Evolutionary conservation across 2,888 invertebrate species (phyloP).

Genomic region (Dryomyza anilis): DNA sequence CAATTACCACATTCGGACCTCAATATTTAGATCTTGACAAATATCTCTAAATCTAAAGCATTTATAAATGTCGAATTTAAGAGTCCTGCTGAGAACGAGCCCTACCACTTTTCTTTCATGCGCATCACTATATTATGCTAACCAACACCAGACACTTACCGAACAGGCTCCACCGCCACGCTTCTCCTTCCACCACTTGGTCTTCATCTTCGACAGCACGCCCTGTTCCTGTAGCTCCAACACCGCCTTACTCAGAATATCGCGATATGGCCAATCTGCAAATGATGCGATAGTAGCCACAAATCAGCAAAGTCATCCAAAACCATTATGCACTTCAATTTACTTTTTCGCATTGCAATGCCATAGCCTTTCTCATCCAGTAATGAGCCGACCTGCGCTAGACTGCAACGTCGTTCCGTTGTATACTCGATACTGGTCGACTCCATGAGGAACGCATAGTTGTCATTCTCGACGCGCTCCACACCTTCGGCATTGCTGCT

Average conservation of each 20-base stretch:
- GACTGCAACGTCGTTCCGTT: constrained; percentile 69
- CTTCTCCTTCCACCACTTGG: constrained; percentile 90
- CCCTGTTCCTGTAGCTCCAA: constrained; percentile 86
- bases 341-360: constrained; percentile 73
- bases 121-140: too few relatives aligned
- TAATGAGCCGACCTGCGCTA: constrained; percentile 67
- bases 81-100: too few relatives aligned
- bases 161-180: constrained; percentile 75
- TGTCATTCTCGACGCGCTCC: constrained; percentile 60
- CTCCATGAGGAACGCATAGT: constrained; percentile 82
- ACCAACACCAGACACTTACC: constrained; percentile 61
- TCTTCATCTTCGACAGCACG: constrained; percentile 75
- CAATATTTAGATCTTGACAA: too few relatives aligned
- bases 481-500: constrained; percentile 66
- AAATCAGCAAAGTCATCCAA: not conserved
- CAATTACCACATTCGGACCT: too few relatives aligned
- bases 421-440: constrained; percentile 78
- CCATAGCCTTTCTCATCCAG: constrained; percentile 78
- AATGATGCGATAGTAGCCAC: not conserved
- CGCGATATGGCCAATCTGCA: constrained; percentile 67
- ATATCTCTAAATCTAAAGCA: too few relatives aligned
- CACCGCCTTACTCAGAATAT: constrained; percentile 79
- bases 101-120: too few relatives aligned
- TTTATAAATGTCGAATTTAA: too few relatives aligned
- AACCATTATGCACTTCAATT: constrained; percentile 9